Evolutionary conservation across 2,888 invertebrate genomes (phyloP).

Genomic region (Spisula subtruncata): DNA sequence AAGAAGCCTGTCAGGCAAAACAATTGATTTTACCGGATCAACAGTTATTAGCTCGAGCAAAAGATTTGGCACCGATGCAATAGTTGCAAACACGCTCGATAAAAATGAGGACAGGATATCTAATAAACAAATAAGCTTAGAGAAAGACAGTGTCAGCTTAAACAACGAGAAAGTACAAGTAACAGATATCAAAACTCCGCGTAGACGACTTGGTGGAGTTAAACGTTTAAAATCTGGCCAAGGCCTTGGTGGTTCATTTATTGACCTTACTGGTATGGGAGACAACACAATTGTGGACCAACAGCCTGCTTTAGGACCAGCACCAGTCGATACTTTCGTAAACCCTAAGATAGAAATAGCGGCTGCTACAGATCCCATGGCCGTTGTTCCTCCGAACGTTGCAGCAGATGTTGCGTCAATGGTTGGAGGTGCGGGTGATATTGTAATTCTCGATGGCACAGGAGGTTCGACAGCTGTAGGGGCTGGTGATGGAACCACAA

Average conservation of each 20-base stretch:
- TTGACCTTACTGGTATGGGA: slow-evolving; percentile 25
- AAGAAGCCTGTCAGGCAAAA: slow-evolving; percentile 36
- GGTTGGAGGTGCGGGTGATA: slow-evolving; percentile 12
- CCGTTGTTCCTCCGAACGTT: background rate
- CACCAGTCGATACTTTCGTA: background rate
- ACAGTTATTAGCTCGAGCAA: slow-evolving; percentile 16
- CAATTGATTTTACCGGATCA: slow-evolving; percentile 44
- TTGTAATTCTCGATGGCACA: slow-evolving; percentile 32
- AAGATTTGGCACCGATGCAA: background rate
- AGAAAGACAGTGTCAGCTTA: background rate
- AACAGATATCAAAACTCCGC: background rate
- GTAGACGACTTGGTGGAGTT: background rate
- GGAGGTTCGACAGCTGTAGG: background rate
- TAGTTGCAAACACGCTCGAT: background rate
- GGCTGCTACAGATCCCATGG: background rate
- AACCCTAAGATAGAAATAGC: background rate
- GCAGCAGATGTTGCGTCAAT: background rate
- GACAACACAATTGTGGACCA: background rate
- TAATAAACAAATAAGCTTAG: background rate
- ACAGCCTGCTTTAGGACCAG: background rate
- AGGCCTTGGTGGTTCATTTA: slow-evolving; percentile 35
- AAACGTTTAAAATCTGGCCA: background rate
- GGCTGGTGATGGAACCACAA: too few relatives aligned
- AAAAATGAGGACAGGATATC: background rate
- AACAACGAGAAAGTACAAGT: background rate